Evolutionary conservation across 2,113 vertebrate species (phyloP).

Genomic region (Eidolon helvum): DNA sequence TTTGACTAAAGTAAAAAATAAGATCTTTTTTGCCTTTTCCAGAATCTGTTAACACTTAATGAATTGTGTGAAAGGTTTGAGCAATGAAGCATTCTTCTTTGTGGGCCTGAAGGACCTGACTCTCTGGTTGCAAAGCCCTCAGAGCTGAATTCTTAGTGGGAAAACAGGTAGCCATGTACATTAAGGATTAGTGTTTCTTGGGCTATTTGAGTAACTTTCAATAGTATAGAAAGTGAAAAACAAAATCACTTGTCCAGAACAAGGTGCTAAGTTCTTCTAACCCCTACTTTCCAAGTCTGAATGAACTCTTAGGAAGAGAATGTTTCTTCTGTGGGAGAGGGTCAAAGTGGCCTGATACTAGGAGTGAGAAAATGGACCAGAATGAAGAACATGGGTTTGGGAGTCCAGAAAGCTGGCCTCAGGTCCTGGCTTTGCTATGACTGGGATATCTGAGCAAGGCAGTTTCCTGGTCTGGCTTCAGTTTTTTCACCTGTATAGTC

Average conservation of each 20-base stretch:
- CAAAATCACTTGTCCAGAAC: not conserved
- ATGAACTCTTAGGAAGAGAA: not conserved
- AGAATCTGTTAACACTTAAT: not conserved
- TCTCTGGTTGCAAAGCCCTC: not conserved
- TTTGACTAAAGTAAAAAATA: not conserved
- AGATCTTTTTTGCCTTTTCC: constrained; percentile 26
- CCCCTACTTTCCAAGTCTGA: not conserved
- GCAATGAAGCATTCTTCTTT: not conserved
- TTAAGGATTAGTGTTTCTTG: not conserved
- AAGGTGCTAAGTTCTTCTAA: not conserved
- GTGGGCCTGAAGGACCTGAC: not conserved
- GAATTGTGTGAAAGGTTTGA: constrained; percentile 17
- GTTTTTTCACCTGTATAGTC: not conserved
- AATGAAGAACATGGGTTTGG: not conserved
- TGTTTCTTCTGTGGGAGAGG: not conserved
- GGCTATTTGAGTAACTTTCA: constrained; percentile 9
- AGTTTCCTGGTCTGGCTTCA: not conserved
- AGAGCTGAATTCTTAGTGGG: not conserved
- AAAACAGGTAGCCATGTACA: not conserved
- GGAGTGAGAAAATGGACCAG: not conserved
- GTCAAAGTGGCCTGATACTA: not conserved
- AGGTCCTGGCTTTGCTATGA: not conserved
- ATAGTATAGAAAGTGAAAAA: constrained; percentile 25
- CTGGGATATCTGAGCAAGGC: not conserved
- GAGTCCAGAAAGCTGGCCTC: not conserved